These are phyloP conservation scores for Hepsetus odoe DNA, from an alignment of 2,113 vertebrate species.

Conservation along the genomic window DNA sequence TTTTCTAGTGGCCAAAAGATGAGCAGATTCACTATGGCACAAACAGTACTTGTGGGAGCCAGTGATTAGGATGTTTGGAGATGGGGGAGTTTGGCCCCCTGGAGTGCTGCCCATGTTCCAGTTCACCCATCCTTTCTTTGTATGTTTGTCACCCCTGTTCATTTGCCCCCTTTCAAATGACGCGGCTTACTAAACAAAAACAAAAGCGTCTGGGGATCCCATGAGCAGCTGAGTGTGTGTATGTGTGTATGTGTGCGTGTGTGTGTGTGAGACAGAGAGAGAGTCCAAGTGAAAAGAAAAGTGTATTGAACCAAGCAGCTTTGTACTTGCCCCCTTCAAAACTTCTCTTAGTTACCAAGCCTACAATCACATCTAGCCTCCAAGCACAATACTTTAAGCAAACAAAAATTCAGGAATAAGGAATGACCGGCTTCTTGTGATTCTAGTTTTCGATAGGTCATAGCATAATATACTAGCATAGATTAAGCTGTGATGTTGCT, in stretches of 20 bases:
- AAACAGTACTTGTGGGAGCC: constrained; percentile 26
- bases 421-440: background rate
- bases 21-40: constrained; percentile 24
- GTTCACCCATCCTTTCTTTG: constrained; percentile 79
- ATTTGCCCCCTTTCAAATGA: constrained; percentile 45
- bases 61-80: constrained; percentile 16
- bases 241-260: constrained; percentile 10
- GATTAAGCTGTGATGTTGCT: no score
- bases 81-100: constrained; percentile 47
- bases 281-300: constrained; percentile 1
- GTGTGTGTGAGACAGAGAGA: constrained; percentile 1
- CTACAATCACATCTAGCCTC: background rate
- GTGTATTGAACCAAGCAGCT: constrained; percentile 9
- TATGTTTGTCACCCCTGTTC: constrained; percentile 55
- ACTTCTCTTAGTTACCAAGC: background rate
- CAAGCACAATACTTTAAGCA: background rate
- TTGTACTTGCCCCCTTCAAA: constrained; percentile 9
- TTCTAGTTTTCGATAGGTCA: background rate
- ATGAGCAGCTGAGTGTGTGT: constrained; percentile 63
- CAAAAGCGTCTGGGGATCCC: constrained; percentile 70
- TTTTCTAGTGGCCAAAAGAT: constrained; percentile 7
- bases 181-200: constrained; percentile 56
- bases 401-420: background rate
- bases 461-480: background rate
- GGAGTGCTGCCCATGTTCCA: constrained; percentile 77